Evolutionary conservation across 2,797 vertebrate species (phyloP), one percentile per base, ranked within the genome.

Genomic region (Balearica regulorum): DNA sequence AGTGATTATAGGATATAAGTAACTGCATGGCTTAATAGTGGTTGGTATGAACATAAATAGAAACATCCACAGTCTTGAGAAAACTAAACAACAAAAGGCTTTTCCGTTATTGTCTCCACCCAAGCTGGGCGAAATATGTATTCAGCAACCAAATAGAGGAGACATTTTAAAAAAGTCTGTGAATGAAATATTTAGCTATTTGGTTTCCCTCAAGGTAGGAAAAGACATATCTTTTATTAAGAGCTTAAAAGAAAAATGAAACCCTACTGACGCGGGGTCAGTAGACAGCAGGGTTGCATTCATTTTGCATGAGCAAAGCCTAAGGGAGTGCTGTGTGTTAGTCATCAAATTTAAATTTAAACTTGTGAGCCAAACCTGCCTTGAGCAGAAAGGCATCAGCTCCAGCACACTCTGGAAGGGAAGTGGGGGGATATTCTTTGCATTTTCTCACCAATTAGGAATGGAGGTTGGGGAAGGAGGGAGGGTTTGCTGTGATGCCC

Each of bases 261-360:
- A 89, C 68, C 24, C 57, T 48, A 29, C 65, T 57, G 68, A 71
- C 0, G 0, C 1, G 0, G 26, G 92, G 93, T 91, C 86, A 93
- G 78, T 57, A 90, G 88, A 87, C 82, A 90, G 81, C 61, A 72
- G 71, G 53, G 43, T 35, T 95, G 57, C 76, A 81, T 93, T 89
- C 78, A 89, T 93, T 96, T 85, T 90, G 43, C 61, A 89, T 89
- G 78, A 91, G 76, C 61, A 78, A 83, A 92, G 61, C 90, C 88
- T 89, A 72, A 80, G 93, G 94, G 84, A 94, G 24, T 37, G 31
- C 54, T 94, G 25, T 80, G 39, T 61, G 43, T 87, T 95, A 94
- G 88, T 92, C 78, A 95, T 89, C 90, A 93, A 54, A 89, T 92
- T 96, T 93, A 91, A 90, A 96, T 76, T 89, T 89, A 79, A 95